Evolutionary conservation across 2,797 vertebrate species (phyloP).

Genomic region (Enteromius afrohamiltoni): DNA sequence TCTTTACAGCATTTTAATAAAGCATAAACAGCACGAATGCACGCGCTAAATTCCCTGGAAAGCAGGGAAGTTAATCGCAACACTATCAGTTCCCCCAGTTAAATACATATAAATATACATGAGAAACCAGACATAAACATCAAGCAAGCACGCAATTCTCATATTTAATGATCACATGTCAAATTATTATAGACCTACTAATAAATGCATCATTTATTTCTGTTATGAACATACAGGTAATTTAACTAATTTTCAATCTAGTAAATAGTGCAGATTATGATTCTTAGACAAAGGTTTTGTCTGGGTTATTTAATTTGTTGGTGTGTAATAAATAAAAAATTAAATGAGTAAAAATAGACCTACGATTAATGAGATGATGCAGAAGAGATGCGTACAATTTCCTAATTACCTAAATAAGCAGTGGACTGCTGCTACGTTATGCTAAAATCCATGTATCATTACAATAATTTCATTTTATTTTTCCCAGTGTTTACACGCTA

Average conservation of each 20-base stretch:
- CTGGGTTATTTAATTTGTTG: neutral
- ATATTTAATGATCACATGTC: neutral
- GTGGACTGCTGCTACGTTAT: neutral
- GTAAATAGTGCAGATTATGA: neutral
- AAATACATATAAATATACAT: neutral
- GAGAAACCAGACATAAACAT: neutral
- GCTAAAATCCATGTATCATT: neutral
- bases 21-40: neutral
- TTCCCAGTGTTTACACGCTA: neutral
- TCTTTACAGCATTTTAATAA: neutral
- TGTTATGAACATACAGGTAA: neutral
- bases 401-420: neutral
- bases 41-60: neutral
- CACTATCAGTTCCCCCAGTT: neutral
- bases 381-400: neutral
- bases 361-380: neutral
- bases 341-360: neutral
- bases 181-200: neutral
- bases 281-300: neutral
- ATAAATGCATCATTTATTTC: neutral
- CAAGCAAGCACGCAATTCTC: neutral
- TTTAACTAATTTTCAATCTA: neutral
- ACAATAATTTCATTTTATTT: neutral
- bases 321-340: neutral
- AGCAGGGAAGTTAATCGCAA: neutral